phyloP scores from a whole-genome alignment of 1,140 invertebrate species.

The Notospermus geniculatus region DNA sequence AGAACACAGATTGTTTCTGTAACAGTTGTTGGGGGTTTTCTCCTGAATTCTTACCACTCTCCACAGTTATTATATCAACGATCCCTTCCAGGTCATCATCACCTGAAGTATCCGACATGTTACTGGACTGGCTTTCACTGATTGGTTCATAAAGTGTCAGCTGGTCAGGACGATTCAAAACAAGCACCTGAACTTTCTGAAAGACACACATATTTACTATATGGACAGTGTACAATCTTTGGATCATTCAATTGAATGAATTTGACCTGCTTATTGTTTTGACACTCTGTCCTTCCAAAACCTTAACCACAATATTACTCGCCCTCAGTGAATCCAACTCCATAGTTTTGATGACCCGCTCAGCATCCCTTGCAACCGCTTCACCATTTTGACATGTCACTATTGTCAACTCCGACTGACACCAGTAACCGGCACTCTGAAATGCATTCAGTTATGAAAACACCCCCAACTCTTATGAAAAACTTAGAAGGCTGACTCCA shows the following conservation, averaged over 20 bases:
- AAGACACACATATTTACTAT: slow-evolving; percentile 1
- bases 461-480: background rate
- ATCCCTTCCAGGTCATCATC: slow-evolving; percentile 23
- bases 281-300: background rate
- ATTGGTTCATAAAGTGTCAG: background rate
- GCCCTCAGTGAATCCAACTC: slow-evolving; percentile 28
- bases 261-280: too few relatives aligned
- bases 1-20: background rate
- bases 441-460: background rate
- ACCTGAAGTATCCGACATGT: slow-evolving; percentile 4
- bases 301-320: background rate
- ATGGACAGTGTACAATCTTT: background rate
- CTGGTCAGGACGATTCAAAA: background rate
- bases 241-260: background rate
- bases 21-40: background rate
- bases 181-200: slow-evolving; percentile 7
- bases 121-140: slow-evolving; percentile 2
- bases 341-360: slow-evolving; percentile 13
- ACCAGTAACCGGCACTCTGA: background rate
- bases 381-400: slow-evolving; percentile 19
- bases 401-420: slow-evolving; percentile 30
- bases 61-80: slow-evolving; percentile 25
- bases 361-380: slow-evolving; percentile 23
- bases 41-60: slow-evolving; percentile 17
- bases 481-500: background rate